These are phyloP conservation scores for Falco naumanni DNA, from an alignment of 2,797 vertebrate species.

Conservation along the genomic window DNA sequence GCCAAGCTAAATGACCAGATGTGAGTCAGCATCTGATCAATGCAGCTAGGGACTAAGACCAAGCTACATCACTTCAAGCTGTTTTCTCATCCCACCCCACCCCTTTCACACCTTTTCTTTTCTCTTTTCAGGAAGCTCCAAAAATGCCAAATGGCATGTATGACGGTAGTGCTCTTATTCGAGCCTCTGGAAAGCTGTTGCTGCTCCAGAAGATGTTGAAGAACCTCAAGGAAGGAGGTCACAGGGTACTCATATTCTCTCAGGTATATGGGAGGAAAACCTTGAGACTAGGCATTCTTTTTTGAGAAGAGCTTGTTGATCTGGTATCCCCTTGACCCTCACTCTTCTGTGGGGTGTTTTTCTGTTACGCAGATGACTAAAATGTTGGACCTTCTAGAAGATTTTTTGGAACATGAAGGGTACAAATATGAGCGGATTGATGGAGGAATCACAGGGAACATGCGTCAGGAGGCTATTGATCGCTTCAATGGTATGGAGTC, in stretches of 20 bases:
- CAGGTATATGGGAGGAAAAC: conserved; percentile 80
- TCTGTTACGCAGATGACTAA: conserved; percentile 90
- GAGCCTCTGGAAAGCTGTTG: conserved; percentile 92
- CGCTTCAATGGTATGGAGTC: conserved; percentile 89
- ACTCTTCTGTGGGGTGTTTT: neutral
- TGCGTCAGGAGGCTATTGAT: conserved; percentile 98
- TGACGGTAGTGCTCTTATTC: conserved; percentile 92
- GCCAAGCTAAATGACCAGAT: neutral
- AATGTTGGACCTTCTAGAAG: conserved; percentile 96
- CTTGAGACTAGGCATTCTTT: neutral
- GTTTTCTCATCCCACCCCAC: neutral
- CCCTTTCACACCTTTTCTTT: neutral
- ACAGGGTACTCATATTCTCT: conserved; percentile 97
- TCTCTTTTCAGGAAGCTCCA: conserved; percentile 87
- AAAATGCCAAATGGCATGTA: conserved; percentile 99
- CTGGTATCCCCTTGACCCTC: neutral
- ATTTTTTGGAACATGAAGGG: conserved; percentile 96
- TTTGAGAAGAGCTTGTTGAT: neutral
- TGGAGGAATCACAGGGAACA: conserved; percentile 94
- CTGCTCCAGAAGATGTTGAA: conserved; percentile 96
- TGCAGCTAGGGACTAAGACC: neutral
- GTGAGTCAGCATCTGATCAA: neutral
- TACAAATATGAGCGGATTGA: conserved; percentile 99
- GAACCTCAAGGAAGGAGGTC: conserved; percentile 95
- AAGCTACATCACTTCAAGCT: neutral